phyloP scores from a whole-genome alignment of 2,888 invertebrate genomes.

The Yponomeuta plumbellus region DNA sequence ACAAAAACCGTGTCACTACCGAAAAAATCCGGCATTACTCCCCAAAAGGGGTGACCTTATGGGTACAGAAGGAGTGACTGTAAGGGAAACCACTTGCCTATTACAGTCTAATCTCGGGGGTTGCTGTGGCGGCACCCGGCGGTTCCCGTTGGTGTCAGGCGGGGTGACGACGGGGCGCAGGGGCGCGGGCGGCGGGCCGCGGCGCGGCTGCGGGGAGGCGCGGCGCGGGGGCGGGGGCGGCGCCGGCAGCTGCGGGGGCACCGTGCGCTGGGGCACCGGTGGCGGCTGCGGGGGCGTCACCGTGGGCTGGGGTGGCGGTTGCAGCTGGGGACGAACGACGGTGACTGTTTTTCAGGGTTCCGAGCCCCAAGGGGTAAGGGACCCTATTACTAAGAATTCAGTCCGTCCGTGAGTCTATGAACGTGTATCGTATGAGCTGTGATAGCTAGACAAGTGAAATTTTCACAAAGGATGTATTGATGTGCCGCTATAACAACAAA shows the following conservation, averaged over 20 bases:
- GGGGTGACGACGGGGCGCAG: conserved; percentile 62
- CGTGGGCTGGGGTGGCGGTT: conserved; percentile 19
- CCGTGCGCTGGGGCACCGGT: conserved; percentile 56
- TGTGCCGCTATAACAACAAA: too few species aligned
- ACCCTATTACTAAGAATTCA: too few species aligned
- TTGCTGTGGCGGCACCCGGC: conserved; percentile 31
- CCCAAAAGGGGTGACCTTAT: not conserved
- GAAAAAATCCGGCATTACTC: too few species aligned
- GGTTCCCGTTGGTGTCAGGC: conserved; percentile 55
- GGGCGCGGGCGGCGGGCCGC: conserved; percentile 53
- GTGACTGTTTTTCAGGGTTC: too few species aligned
- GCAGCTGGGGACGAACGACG: conserved; percentile 34
- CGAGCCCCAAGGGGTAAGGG: too few species aligned
- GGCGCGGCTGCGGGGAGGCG: conserved; percentile 53
- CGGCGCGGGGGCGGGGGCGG: conserved; percentile 45
- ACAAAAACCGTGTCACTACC: too few species aligned
- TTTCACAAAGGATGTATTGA: too few species aligned
- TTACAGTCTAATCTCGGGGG: conserved; percentile 57
- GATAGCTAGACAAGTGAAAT: too few species aligned
- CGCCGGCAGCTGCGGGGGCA: conserved; percentile 35
- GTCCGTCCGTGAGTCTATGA: too few species aligned
- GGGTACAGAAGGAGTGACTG: not conserved
- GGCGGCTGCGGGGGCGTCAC: conserved; percentile 55
- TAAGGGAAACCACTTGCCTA: not conserved
- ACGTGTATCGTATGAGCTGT: too few species aligned